phyloP scores from a whole-genome alignment of 2,113 vertebrate species.

The Aegypius monachus region DNA sequence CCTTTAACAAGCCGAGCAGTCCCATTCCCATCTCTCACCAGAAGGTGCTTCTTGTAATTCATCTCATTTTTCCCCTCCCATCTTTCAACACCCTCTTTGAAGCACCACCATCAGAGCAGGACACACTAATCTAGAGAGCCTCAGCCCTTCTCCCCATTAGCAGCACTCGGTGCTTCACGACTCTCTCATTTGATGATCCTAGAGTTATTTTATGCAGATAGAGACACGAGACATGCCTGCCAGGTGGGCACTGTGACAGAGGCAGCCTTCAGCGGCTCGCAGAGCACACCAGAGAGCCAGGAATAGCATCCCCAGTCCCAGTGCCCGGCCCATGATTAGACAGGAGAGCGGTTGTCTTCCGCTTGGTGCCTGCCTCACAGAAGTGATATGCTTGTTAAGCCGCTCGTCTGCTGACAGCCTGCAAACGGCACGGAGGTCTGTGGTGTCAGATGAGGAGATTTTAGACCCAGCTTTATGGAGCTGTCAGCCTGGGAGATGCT shows the following conservation, averaged over 20 bases:
- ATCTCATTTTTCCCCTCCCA: background rate
- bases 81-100: background rate
- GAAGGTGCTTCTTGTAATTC: background rate
- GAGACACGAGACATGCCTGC: background rate
- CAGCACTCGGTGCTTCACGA: background rate
- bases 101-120: background rate
- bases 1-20: background rate
- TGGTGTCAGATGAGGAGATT: background rate
- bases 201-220: background rate
- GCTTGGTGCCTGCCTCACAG: background rate
- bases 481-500: background rate
- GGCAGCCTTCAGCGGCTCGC: background rate
- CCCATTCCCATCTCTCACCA: fast-evolving
- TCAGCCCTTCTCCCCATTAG: background rate
- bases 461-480: fast-evolving
- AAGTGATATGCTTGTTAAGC: background rate
- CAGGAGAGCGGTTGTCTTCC: background rate
- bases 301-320: background rate
- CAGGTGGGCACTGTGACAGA: background rate
- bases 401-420: background rate
- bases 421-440: fast-evolving
- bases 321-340: background rate
- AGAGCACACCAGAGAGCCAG: background rate
- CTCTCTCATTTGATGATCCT: background rate
- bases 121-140: background rate